Evolutionary conservation across 2,888 invertebrate genomes (phyloP).

Genomic region (Perizoma affinitatum): DNA sequence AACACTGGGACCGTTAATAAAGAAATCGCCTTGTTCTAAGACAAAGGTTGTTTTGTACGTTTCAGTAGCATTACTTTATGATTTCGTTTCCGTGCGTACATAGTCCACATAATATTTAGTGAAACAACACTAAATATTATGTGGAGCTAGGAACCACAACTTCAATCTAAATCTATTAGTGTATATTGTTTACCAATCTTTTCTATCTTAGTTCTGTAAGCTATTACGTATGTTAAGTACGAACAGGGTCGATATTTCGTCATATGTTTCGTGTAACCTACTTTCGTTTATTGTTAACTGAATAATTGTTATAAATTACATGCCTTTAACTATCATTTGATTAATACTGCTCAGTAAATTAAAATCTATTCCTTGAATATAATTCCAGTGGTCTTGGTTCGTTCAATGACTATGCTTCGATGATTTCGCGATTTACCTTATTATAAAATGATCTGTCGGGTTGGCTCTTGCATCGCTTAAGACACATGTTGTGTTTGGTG

Average conservation of each 20-base stretch:
- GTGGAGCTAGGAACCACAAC: constrained; percentile 13
- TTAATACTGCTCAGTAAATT: constrained; percentile 10
- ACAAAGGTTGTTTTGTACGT: constrained; percentile 55
- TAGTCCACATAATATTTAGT: constrained; percentile 8
- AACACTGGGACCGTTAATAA: constrained; percentile 75
- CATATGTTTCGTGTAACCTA: constrained; percentile 57
- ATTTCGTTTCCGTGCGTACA: background rate
- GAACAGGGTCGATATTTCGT: constrained; percentile 63
- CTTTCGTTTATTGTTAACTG: constrained; percentile 53
- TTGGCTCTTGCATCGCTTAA: background rate
- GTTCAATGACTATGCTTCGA: constrained; percentile 7
- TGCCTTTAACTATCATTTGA: constrained; percentile 21
- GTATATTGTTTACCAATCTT: constrained; percentile 31
- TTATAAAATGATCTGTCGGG: background rate
- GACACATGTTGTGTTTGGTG: constrained; percentile 12
- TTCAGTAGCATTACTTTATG: constrained; percentile 35
- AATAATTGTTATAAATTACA: constrained; percentile 35
- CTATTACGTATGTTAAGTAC: constrained; percentile 48
- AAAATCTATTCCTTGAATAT: constrained; percentile 15
- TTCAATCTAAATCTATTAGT: constrained; percentile 26
- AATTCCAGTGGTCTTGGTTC: constrained; percentile 8
- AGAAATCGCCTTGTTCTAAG: constrained; percentile 64
- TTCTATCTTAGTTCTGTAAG: constrained; percentile 38
- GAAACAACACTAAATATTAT: constrained; percentile 8
- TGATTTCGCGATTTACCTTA: constrained; percentile 1